Conservation (phyloP, 2,797 vertebrate species). For the Sebastes hubbsi region DNA sequence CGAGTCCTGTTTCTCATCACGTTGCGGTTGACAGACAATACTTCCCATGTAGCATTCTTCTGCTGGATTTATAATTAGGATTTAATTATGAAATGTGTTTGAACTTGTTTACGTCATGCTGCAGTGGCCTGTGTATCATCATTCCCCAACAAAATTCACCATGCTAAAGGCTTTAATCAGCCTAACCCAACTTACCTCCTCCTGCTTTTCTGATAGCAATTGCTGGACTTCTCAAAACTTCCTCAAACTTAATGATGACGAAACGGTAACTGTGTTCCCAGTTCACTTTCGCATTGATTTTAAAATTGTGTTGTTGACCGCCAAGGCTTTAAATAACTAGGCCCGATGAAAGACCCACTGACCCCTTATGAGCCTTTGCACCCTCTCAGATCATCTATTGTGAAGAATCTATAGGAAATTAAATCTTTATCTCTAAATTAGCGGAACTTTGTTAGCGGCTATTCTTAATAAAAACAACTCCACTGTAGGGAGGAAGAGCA, state of each 20-base stretch:
- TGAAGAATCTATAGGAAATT: too few relatives aligned
- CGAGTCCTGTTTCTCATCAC: conserved; percentile 16
- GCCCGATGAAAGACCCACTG: neutral
- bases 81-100: conserved; percentile 24
- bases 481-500: too few relatives aligned
- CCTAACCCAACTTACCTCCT: neutral
- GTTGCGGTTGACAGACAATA: neutral
- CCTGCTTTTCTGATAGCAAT: too few relatives aligned
- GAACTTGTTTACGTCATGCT: neutral
- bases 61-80: conserved; percentile 7
- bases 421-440: too few relatives aligned
- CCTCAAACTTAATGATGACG: neutral
- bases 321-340: neutral
- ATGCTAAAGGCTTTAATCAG: neutral
- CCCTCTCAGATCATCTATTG: neutral
- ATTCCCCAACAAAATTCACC: neutral
- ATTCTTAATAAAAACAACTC: too few relatives aligned
- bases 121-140: neutral
- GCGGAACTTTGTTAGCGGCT: too few relatives aligned
- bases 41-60: neutral
- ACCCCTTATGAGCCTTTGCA: neutral
- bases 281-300: too few relatives aligned
- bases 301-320: too few relatives aligned
- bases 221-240: neutral
- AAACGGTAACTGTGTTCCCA: neutral